A percentile compares a stretch with the other conserved stretches of the same genome.
phyloP scores from a whole-genome alignment of 2,797 vertebrate genomes.

The Pipistrellus kuhlii region DNA sequence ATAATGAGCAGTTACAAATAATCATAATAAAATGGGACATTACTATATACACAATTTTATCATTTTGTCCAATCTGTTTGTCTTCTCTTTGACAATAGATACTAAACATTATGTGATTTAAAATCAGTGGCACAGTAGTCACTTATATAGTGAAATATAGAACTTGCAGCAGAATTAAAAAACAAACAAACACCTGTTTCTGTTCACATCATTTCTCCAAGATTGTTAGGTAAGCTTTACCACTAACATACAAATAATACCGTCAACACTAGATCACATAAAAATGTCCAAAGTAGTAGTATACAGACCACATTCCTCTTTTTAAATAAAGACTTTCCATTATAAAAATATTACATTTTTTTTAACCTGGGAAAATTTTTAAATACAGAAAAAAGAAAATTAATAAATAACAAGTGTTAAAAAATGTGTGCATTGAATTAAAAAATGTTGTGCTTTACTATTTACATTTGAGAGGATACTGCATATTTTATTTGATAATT shows the following conservation, averaged over 20 bases:
- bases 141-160: conserved; percentile 50
- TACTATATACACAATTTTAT: conserved; percentile 42
- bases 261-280: background rate
- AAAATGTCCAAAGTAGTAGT: background rate
- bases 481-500: background rate
- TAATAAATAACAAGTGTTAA: background rate
- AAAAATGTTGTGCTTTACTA: background rate
- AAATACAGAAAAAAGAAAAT: background rate
- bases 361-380: background rate
- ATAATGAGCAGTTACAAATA: conserved; percentile 50
- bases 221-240: background rate
- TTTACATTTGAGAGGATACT: background rate
- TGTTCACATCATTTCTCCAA: conserved; percentile 31
- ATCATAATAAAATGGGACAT: conserved; percentile 27
- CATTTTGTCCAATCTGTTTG: conserved; percentile 63
- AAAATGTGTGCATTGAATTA: background rate
- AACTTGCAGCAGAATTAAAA: conserved; percentile 44
- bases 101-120: conserved; percentile 47
- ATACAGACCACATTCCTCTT: background rate
- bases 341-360: background rate
- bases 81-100: conserved; percentile 50
- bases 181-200: background rate
- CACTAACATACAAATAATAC: conserved; percentile 4
- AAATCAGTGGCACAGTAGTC: conserved; percentile 52
- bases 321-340: background rate